Evolutionary conservation across 2,888 invertebrate genomes (phyloP).

Genomic region (Nomada ruficornis): DNA sequence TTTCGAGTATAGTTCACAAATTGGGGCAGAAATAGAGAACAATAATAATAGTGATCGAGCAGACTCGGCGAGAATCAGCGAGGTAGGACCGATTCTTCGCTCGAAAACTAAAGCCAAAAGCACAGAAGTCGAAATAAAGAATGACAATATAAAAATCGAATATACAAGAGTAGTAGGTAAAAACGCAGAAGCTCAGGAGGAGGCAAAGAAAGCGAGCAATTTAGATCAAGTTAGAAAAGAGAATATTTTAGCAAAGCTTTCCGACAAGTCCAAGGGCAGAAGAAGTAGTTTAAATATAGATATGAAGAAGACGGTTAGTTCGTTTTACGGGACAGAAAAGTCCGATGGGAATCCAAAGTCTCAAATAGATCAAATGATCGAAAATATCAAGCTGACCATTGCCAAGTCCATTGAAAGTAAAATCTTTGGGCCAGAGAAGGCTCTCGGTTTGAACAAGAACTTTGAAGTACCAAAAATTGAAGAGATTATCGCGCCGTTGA

Average conservation of each 20-base stretch:
- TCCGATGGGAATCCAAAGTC: slow-evolving; percentile 75
- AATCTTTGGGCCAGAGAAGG: slow-evolving; percentile 78
- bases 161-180: slow-evolving; percentile 60
- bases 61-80: slow-evolving; percentile 66
- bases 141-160: slow-evolving; percentile 68
- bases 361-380: slow-evolving; percentile 82
- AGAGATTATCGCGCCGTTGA: slow-evolving; percentile 80
- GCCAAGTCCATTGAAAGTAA: slow-evolving; percentile 81
- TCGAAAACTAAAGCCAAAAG: slow-evolving; percentile 82
- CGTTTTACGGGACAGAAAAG: slow-evolving; percentile 76
- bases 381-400: slow-evolving; percentile 81
- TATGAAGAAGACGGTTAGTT: slow-evolving; percentile 79
- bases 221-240: slow-evolving; percentile 77
- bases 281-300: slow-evolving; percentile 81
- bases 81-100: slow-evolving; percentile 79
- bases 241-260: slow-evolving; percentile 72
- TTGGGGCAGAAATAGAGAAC: slow-evolving; percentile 75
- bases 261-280: slow-evolving; percentile 76
- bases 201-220: slow-evolving; percentile 64
- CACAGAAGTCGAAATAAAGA: slow-evolving; percentile 70
- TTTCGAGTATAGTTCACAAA: slow-evolving; percentile 69
- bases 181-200: slow-evolving; percentile 56
- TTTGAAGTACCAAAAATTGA: slow-evolving; percentile 81
- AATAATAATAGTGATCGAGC: slow-evolving; percentile 81
- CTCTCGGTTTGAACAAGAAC: slow-evolving; percentile 75